These are phyloP conservation scores for Microhierax caerulescens DNA, from an alignment of 2,797 vertebrate species.

Conservation along the genomic window DNA sequence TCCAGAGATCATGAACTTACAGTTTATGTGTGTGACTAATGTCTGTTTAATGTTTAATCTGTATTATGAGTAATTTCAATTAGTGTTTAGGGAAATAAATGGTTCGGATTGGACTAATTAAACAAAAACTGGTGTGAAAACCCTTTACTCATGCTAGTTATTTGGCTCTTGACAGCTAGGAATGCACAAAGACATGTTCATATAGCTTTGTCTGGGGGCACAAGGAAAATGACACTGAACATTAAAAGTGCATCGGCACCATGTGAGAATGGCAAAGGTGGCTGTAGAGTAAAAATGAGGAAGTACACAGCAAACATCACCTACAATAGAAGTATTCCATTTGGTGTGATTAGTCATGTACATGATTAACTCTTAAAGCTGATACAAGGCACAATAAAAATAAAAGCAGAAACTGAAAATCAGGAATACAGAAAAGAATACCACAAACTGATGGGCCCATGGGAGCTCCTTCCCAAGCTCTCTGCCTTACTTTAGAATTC, in stretches of 20 bases:
- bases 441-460: background rate
- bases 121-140: background rate
- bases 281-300: background rate
- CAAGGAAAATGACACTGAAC: background rate
- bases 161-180: background rate
- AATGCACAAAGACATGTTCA: background rate
- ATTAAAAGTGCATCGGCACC: background rate
- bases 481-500: background rate
- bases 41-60: constrained; percentile 53
- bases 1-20: background rate
- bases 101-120: background rate
- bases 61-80: background rate
- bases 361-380: background rate
- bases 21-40: background rate
- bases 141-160: background rate
- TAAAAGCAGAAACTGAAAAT: background rate
- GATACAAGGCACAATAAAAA: background rate
- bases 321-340: background rate
- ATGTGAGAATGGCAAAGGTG: background rate
- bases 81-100: background rate
- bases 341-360: background rate
- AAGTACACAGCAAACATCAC: background rate
- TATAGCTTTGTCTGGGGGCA: background rate
- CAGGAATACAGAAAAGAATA: background rate
- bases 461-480: background rate